These are phyloP conservation scores for Pararge aegeria DNA, from an alignment of 1,140 invertebrate species.

Conservation along the genomic window DNA sequence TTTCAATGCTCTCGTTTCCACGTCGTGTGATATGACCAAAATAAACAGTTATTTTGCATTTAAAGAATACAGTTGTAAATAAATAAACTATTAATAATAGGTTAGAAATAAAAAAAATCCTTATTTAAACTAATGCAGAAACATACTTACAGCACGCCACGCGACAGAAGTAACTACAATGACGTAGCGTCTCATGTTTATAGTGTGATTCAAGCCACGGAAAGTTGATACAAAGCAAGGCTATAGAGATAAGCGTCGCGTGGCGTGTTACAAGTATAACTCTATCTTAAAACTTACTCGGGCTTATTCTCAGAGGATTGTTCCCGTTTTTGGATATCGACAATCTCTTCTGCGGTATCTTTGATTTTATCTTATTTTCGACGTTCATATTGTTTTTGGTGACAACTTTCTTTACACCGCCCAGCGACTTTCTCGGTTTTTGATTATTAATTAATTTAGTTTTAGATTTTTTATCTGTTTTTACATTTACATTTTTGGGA, in stretches of 20 bases:
- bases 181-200: no score
- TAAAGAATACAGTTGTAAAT: no score
- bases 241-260: neutral
- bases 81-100: no score
- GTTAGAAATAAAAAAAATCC: no score
- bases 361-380: slow-evolving; percentile 26
- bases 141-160: no score
- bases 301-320: slow-evolving; percentile 41
- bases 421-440: neutral
- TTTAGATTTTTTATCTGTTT: neutral
- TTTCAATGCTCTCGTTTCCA: no score
- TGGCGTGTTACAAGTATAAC: neutral
- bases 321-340: slow-evolving; percentile 29
- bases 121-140: no score
- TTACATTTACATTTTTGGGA: neutral
- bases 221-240: no score
- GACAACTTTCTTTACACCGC: slow-evolving; percentile 1
- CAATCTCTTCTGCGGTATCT: slow-evolving; percentile 45
- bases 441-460: neutral
- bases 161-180: no score
- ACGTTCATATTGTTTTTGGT: slow-evolving; percentile 19
- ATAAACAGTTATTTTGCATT: no score
- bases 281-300: slow-evolving; percentile 39
- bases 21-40: no score
- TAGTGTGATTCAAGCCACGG: no score